A percentile compares a stretch with the other conserved stretches of the same genome.
Evolutionary conservation across 2,113 vertebrate genomes (phyloP).

Genomic region (Microtus richardsoni): DNA sequence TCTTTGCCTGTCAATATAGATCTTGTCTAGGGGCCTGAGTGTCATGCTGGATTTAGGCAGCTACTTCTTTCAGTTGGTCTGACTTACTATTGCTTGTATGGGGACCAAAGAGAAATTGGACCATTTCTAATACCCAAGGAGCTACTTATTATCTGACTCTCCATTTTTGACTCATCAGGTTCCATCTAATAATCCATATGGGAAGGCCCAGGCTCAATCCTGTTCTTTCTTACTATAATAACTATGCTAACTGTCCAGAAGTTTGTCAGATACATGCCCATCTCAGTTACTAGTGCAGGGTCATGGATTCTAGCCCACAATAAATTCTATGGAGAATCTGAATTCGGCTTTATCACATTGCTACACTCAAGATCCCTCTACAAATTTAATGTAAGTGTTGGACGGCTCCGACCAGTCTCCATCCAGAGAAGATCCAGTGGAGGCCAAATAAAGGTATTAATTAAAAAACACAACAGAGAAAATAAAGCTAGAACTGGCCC

Average conservation of each 20-base stretch:
- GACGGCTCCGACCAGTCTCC: not conserved
- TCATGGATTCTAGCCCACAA: not conserved
- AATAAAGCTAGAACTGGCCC: not conserved
- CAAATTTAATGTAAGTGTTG: not conserved
- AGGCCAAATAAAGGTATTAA: not conserved
- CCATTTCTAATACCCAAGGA: not conserved
- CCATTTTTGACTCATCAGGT: no score
- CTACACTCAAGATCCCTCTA: not conserved
- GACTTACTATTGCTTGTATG: not conserved
- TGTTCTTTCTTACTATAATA: not conserved
- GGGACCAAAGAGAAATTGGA: not conserved
- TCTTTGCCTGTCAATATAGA: not conserved
- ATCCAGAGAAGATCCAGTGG: not conserved
- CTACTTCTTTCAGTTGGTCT: not conserved
- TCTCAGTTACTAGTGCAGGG: fast-evolving
- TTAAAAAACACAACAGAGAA: not conserved
- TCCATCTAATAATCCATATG: not conserved
- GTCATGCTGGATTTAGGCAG: not conserved
- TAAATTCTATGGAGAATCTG: not conserved
- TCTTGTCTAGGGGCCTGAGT: not conserved
- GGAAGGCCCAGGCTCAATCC: not conserved
- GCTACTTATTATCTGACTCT: not conserved
- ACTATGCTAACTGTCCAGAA: not conserved
- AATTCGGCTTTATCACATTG: not conserved
- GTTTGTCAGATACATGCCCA: not conserved